Evolutionary conservation across 1,140 invertebrate genomes (phyloP).

Genomic region (Ostrea edulis): DNA sequence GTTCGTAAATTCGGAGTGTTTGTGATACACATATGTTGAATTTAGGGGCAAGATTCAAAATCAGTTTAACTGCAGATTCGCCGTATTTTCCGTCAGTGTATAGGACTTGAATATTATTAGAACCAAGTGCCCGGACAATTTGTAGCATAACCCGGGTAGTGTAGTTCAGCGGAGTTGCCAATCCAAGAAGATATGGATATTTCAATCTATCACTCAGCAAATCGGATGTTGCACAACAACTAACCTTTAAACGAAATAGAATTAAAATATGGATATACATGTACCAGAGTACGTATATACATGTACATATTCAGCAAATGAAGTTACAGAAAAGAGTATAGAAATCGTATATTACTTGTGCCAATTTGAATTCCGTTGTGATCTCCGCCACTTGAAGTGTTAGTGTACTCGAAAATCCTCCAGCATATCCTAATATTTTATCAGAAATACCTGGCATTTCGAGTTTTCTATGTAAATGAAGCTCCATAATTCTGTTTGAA

Average conservation of each 20-base stretch:
- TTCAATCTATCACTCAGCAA: constrained; percentile 30
- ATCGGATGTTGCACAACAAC: constrained; percentile 25
- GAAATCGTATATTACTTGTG: not conserved
- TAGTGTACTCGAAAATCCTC: not conserved
- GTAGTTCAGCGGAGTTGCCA: constrained; percentile 45
- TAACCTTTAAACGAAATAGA: constrained; percentile 29
- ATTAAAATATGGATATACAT: no score
- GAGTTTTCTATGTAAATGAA: not conserved
- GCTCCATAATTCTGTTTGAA: not conserved
- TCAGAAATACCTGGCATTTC: not conserved
- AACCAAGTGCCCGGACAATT: constrained; percentile 2
- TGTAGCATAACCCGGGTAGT: constrained; percentile 37
- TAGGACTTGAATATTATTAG: constrained; percentile 44
- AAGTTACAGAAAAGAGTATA: not conserved
- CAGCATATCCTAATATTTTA: constrained; percentile 30
- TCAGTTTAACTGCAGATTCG: constrained; percentile 28
- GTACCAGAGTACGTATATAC: no score
- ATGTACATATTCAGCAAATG: no score
- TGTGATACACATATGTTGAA: constrained; percentile 43
- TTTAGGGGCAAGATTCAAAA: not conserved
- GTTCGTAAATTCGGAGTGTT: constrained; percentile 25
- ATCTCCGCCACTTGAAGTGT: constrained; percentile 21
- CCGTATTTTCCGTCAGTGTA: constrained; percentile 41
- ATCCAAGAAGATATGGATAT: constrained; percentile 37
- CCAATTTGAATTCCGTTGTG: constrained; percentile 19